Base-by-base conservation (phyloP, 2,113 vertebrate species). In the Catharus bicknelli region DNA sequence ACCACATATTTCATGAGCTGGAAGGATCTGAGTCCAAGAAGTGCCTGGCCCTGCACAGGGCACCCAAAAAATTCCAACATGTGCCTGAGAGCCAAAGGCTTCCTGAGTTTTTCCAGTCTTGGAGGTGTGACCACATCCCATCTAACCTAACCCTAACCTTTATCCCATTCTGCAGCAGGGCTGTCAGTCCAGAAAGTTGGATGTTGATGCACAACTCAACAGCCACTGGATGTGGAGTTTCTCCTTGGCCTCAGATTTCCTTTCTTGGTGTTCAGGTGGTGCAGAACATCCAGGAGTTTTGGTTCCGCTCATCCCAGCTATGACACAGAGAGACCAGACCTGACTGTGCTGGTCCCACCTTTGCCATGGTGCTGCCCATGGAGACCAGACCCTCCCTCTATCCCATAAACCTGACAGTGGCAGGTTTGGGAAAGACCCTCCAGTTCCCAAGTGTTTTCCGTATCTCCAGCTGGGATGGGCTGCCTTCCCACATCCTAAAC, bases 1-100 rank as follows among this genome's bases (percentile, higher is more conserved):
- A 4, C 5, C 20, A 29, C 3, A 0, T 7, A 16, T 25, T 74
- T 9, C 10, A 30, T 27, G 34, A 50, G 42, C 12, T 32, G 42
- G 42, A 62, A 69, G 48, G 42, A 62, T 19, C 34, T 17, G 11
- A 32, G 9, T 42, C 55, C 63, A 55, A 13, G 26, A 17, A 51
- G 9, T 25, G 47, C 48, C 26, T 48, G 25, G 6, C 13, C 7
- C 29, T 30, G n/a, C 13, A 21, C 7, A 34, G 16, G 51, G 11
- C 7, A 22, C 5, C 7, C 14, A 13, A 36, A 69, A 32, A 27
- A 27, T 69, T 34, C 34, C 55, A 42, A 30, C 7, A 1, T 9
- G 1, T 22, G 4, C 8, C 34, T 18, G 13, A 75, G 16, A 26
- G 29, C 9, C 54, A 89, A 82, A 61, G 6, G 34, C 9, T 48